Base-by-base conservation (phyloP, 1,140 invertebrate genomes). In the Glossosoma conforme region DNA sequence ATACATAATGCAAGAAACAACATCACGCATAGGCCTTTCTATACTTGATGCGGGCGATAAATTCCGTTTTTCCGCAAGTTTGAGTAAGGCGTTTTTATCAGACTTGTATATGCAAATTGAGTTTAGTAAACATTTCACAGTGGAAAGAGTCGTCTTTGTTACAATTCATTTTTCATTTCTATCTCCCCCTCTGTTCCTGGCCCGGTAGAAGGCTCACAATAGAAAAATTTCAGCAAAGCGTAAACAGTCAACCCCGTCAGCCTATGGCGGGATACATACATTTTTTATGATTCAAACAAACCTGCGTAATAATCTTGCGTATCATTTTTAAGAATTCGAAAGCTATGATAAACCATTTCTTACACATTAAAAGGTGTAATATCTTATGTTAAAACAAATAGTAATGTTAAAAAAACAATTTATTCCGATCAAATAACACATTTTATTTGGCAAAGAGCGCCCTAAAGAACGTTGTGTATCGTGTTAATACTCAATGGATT, bases 111-210 rank as follows among this genome's bases (percentile, higher is more conserved):
- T 55, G 56, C 52, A 58, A 58, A 58, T 58, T 52, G 56, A 58
- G 56, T 58, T 58, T 58, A 52, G 51, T 52, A 54, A 58, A 58
- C 44, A 58, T 58, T 58, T 58, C 56, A 37, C 47, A 51, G 52
- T 54, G 52, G 30, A 47, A 46, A 25, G 44, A 58, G 52, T 55
- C 56, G 47, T 54, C 56, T 58, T 58, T 58, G 52, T 58, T 54
- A 52, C 56, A 54, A 58, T 58, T 58, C 56, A 58, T 58, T 54
- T 58, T 52, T 58, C 56, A 58, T 58, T 58, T 54, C 52, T 28
- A 21, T 44, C 49, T 43, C 54, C 48, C 44, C 33, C 18, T 32
- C 6, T 38, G 35, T 54, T 47, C 21, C 33, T 17, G 15, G 5
- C 14, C 45, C 22, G n/a, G 43, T n/a, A 13, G 21, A 30, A 38